Base-by-base conservation (phyloP, 2,113 vertebrate genomes). In the Proteles cristata region DNA sequence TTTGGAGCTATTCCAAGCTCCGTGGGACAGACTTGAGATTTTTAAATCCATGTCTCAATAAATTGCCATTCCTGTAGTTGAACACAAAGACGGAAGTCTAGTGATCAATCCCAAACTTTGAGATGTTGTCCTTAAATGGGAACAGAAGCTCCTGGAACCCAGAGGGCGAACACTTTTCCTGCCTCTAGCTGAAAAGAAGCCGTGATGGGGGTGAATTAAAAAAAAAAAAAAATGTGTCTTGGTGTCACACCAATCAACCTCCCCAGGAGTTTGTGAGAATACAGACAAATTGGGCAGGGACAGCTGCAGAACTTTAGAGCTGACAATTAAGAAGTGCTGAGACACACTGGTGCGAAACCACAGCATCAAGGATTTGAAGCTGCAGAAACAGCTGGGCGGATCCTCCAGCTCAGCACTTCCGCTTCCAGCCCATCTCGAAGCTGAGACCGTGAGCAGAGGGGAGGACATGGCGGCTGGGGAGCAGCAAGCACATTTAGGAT, bases 291-390 rank as follows among this genome's bases (percentile, higher is more conserved):
- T 87, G 89, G 90, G 93, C 74, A 58, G 58, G 83, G 79, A 87
- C 79, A 94, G 94, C 77, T 88, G 81, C 82, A 91, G 66, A 97
- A 89, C 79, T 97, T 89, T 79, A 79, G 21, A 83, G 89, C 81
- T 94, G 68, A 92, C 92, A 87, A 39, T 85, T 96, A 90, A 93
- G 93, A 93, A 97, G 65, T 61, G 79, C 95, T 96, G 79, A 96
- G 90, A 50, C 35, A 58, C 55, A 71, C 61, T 35, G 15, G 39
- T 63, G 31, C 76, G 84, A 94, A 96, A 84, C 79, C 85, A 80
- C 89, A 61, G 33, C 65, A 45, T 23, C 50, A 50, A 89, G 74
- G 61, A 93, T 26, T 53, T 84, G 69, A 87, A 77, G 92, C 90
- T 93, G 55, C 82, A 74, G 15, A 12, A 48, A 58, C 92, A 97